These are phyloP conservation scores for Halisarca cf. caerulea DNA, from an alignment of 37 sponge, comb jelly and placozoan genomes.

Conservation along the genomic window DNA sequence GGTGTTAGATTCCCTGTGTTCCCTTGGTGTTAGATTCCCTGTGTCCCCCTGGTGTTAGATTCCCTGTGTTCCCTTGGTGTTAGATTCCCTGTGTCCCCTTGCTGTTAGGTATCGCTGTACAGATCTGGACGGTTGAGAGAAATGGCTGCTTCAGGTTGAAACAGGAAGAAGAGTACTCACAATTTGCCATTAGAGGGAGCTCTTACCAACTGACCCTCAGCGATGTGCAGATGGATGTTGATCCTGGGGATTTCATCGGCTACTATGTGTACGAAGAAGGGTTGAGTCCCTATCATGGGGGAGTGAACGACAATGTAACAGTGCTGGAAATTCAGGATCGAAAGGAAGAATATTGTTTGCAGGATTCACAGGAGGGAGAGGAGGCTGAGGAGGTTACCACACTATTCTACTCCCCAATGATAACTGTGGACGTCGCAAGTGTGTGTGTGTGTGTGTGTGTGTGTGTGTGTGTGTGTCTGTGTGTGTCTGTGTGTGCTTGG, in stretches of 20 bases:
- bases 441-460: slow-evolving; percentile 78
- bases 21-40: too few species aligned
- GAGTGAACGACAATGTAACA: neutral
- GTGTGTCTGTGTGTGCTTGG: slow-evolving; percentile 20
- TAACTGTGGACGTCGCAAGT: slow-evolving; percentile 93
- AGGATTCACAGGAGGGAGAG: neutral
- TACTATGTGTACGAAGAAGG: slow-evolving; percentile 10
- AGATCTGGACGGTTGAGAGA: neutral
- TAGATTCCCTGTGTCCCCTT: neutral
- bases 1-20: too few species aligned
- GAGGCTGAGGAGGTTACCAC: neutral
- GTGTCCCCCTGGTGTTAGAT: too few species aligned
- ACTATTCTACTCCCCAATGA: slow-evolving; percentile 28
- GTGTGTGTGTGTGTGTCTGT: neutral
- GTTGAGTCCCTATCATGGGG: neutral
- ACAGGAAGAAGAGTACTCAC: neutral
- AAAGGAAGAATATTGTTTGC: neutral
- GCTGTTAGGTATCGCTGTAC: neutral
- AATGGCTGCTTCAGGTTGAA: neutral
- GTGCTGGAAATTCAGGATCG: neutral
- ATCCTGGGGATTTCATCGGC: slow-evolving; percentile 3
- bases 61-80: too few species aligned
- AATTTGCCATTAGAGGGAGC: neutral
- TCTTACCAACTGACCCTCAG: neutral
- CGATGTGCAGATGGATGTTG: neutral